Evolutionary conservation across 2,888 invertebrate species (phyloP).

Genomic region (Euclidia mi): DNA sequence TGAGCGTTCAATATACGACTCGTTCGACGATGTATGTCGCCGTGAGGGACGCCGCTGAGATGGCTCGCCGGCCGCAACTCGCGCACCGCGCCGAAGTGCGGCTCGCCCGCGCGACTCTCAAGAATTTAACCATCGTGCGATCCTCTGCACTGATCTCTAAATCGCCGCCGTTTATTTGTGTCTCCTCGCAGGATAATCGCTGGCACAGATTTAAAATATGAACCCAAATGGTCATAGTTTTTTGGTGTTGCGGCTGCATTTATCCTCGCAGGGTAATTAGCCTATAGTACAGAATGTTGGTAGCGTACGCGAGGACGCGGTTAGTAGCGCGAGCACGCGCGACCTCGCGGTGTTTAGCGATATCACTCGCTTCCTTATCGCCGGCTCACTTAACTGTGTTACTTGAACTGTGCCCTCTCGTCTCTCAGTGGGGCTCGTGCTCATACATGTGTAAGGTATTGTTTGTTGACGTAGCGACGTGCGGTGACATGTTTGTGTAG

Average conservation of each 20-base stretch:
- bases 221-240: not conserved
- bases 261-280: not conserved
- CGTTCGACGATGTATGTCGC: too few species aligned
- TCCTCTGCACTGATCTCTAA: not conserved
- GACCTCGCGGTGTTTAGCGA: not conserved
- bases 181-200: constrained; percentile 1
- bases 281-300: not conserved
- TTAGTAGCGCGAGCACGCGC: constrained; percentile 1
- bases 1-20: too few species aligned
- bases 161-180: constrained; percentile 4
- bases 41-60: too few species aligned
- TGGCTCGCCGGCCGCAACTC: too few species aligned
- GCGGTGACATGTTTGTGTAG: too few species aligned
- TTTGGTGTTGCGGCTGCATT: not conserved
- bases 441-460: not conserved
- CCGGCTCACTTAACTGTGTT: not conserved
- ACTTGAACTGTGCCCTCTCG: too few species aligned
- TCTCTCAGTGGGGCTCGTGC: too few species aligned
- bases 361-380: not conserved
- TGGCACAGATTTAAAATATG: not conserved
- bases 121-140: not conserved
- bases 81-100: not conserved
- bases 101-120: not conserved
- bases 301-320: not conserved
- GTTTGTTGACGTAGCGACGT: not conserved